Conservation (phyloP, 2,888 invertebrate genomes). For the Erynnis tages region DNA sequence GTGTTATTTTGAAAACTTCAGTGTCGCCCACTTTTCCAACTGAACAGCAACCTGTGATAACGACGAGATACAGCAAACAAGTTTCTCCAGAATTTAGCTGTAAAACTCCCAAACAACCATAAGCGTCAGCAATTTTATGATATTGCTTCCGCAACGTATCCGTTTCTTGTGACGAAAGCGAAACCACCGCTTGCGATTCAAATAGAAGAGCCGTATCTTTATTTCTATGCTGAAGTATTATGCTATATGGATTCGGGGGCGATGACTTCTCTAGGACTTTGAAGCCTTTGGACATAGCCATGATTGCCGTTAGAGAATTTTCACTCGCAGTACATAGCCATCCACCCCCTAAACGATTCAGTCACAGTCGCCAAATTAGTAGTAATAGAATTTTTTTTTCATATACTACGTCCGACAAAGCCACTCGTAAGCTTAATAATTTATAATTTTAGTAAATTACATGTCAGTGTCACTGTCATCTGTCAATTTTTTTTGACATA, state of each 20-base stretch:
- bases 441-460: too few relatives aligned
- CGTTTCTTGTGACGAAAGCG: conserved; percentile 92
- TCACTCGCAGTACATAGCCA: conserved; percentile 39
- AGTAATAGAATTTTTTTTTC: too few relatives aligned
- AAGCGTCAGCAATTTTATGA: conserved; percentile 95
- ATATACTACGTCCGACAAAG: conserved; percentile 1
- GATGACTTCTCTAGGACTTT: conserved; percentile 94
- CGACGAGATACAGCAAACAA: conserved; percentile 92
- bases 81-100: conserved; percentile 93
- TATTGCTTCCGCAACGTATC: conserved; percentile 95
- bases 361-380: neutral
- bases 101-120: conserved; percentile 97
- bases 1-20: conserved; percentile 97
- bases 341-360: conserved; percentile 52
- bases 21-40: conserved; percentile 97
- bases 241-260: conserved; percentile 93
- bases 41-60: conserved; percentile 97
- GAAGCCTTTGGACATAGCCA: conserved; percentile 98
- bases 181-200: conserved; percentile 95
- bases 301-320: conserved; percentile 56
- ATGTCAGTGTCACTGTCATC: too few relatives aligned
- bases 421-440: conserved; percentile 2
- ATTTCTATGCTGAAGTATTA: conserved; percentile 93
- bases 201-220: conserved; percentile 93
- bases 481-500: too few relatives aligned